Conservation (phyloP, 2,113 vertebrate genomes). For the Nothocercus nigrocapillus region DNA sequence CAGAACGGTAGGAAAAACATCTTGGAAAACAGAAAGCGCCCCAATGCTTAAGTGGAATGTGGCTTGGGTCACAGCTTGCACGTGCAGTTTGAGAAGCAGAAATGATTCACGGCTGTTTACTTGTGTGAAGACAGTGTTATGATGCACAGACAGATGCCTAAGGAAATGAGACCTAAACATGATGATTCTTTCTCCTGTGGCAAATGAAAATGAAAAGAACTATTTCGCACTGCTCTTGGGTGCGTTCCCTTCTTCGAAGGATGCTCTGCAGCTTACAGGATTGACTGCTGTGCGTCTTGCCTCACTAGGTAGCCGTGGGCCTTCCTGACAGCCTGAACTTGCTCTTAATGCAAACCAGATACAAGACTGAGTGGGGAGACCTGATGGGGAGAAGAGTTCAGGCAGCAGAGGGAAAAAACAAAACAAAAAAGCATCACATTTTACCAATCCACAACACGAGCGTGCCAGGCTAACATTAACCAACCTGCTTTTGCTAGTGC, state of each 20-base stretch:
- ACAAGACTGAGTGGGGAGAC: neutral
- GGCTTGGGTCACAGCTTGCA: neutral
- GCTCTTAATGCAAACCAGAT: neutral
- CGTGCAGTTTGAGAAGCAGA: neutral
- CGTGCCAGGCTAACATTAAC: fast-evolving
- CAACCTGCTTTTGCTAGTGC: fast-evolving
- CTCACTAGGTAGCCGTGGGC: fast-evolving
- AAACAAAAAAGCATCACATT: fast-evolving
- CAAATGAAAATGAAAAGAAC: neutral
- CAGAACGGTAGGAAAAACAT: neutral
- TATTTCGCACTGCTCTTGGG: neutral
- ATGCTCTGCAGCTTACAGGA: fast-evolving
- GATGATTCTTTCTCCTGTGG: neutral
- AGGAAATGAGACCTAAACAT: neutral
- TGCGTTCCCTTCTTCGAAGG: fast-evolving
- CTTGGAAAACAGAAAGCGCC: neutral
- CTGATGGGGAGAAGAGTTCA: neutral
- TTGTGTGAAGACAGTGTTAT: neutral
- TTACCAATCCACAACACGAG: fast-evolving
- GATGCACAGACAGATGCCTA: neutral
- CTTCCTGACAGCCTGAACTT: neutral
- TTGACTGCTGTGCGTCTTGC: neutral
- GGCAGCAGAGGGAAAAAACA: neutral
- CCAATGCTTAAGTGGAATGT: neutral
- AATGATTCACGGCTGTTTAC: neutral